phyloP scores from a whole-genome alignment of 35 echinoderm and acorn worm genomes.

The Strongylocentrotus purpuratus region DNA sequence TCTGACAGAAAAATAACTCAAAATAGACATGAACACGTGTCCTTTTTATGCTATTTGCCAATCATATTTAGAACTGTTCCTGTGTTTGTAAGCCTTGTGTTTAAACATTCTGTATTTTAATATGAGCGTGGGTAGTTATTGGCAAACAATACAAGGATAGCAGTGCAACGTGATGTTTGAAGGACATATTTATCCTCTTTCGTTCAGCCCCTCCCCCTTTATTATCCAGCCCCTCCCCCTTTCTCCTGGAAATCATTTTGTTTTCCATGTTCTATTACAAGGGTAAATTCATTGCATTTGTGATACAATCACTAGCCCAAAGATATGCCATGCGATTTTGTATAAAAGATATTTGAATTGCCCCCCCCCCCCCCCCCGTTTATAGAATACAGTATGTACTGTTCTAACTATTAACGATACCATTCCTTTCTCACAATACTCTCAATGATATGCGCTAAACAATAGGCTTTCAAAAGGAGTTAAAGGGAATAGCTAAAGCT shows the following conservation, averaged over 20 bases:
- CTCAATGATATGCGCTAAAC: not conserved
- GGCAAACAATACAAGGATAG: not conserved
- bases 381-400: not conserved
- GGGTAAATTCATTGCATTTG: not conserved
- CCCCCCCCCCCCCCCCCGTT: not conserved
- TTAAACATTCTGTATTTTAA: too few species aligned
- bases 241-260: not conserved
- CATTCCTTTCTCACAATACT: not conserved
- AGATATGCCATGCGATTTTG: not conserved
- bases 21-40: not conserved
- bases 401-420: not conserved
- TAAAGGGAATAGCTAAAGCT: not conserved
- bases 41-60: not conserved
- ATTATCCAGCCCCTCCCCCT: not conserved
- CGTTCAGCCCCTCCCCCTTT: not conserved
- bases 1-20: not conserved
- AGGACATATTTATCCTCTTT: too few species aligned
- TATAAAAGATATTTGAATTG: not conserved
- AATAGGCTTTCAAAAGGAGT: not conserved
- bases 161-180: not conserved
- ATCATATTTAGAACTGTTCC: too few species aligned
- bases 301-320: not conserved
- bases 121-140: not conserved
- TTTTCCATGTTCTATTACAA: too few species aligned
- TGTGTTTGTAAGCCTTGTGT: too few species aligned